Evolutionary conservation across 1,140 invertebrate species (phyloP).

Genomic region (Drepana arcuata): DNA sequence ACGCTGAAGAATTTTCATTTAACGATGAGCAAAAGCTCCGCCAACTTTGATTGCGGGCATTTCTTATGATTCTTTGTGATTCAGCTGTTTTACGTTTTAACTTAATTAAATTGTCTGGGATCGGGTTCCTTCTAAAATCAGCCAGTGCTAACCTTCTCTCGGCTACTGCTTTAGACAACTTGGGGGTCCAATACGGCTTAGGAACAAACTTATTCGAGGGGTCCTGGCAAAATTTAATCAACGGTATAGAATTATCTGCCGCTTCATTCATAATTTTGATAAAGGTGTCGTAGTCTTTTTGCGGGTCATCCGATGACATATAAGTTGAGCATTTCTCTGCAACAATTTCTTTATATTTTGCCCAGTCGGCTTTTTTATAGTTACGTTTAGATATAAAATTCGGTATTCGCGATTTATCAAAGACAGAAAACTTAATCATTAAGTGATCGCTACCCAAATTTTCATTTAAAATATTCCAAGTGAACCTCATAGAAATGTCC

Average conservation of each 20-base stretch:
- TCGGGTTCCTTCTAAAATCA: slow-evolving; percentile 11
- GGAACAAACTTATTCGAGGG: background rate
- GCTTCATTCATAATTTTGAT: background rate
- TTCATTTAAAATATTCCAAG: background rate
- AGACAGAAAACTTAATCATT: background rate
- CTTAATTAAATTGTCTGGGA: slow-evolving; percentile 4
- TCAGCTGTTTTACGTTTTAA: slow-evolving; percentile 8
- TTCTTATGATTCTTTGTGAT: slow-evolving; percentile 7
- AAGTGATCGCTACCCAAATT: background rate
- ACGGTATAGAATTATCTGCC: background rate
- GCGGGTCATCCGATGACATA: background rate
- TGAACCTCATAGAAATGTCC: background rate
- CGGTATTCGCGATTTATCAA: background rate
- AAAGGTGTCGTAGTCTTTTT: background rate
- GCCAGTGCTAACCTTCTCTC: background rate
- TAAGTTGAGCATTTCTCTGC: background rate
- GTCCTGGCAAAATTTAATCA: background rate
- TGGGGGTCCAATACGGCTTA: background rate
- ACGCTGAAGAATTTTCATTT: slow-evolving; percentile 3
- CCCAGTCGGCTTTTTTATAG: background rate
- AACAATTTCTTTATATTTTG: background rate
- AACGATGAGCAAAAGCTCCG: slow-evolving; percentile 5
- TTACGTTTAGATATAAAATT: background rate
- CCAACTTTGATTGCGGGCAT: slow-evolving; percentile 1
- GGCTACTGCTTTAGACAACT: background rate